phyloP scores from a whole-genome alignment of 2,888 invertebrate species.

The Lysandra bellargus region DNA sequence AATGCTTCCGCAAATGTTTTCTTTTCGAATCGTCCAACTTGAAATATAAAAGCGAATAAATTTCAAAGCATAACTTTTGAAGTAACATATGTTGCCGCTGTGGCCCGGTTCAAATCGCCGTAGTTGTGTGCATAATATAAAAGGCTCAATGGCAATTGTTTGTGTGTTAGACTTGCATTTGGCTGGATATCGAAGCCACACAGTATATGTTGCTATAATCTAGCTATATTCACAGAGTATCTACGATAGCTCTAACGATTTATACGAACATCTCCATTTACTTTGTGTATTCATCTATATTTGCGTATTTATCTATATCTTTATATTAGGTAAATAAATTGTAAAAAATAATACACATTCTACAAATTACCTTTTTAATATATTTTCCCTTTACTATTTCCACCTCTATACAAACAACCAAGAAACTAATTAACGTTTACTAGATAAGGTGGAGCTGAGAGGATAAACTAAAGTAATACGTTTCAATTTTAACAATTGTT shows the following conservation, averaged over 20 bases:
- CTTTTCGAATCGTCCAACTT: background rate
- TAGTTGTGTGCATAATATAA: background rate
- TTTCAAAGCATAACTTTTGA: conserved; percentile 25
- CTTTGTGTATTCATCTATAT: background rate
- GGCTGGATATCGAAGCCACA: background rate
- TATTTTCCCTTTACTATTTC: background rate
- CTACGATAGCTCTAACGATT: background rate
- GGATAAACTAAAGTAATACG: conserved; percentile 28
- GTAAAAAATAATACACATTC: background rate
- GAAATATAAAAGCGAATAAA: conserved; percentile 27
- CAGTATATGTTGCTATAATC: background rate
- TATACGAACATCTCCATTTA: background rate
- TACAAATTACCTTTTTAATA: background rate
- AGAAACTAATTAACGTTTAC: conserved; percentile 24
- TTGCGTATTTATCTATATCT: background rate
- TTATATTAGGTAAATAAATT: background rate
- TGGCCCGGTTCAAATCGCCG: background rate
- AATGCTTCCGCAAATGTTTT: conserved; percentile 10
- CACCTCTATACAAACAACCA: background rate
- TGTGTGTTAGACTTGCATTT: background rate
- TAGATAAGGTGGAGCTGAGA: conserved; percentile 14
- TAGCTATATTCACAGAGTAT: background rate
- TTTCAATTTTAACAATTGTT: conserved; percentile 29
- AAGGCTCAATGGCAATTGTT: conserved; percentile 28
- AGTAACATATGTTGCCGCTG: conserved; percentile 29